Evolutionary conservation across 2,888 invertebrate genomes (phyloP), one percentile per base, ranked within the genome.

Genomic region (Exephanes ischioxanthus): DNA sequence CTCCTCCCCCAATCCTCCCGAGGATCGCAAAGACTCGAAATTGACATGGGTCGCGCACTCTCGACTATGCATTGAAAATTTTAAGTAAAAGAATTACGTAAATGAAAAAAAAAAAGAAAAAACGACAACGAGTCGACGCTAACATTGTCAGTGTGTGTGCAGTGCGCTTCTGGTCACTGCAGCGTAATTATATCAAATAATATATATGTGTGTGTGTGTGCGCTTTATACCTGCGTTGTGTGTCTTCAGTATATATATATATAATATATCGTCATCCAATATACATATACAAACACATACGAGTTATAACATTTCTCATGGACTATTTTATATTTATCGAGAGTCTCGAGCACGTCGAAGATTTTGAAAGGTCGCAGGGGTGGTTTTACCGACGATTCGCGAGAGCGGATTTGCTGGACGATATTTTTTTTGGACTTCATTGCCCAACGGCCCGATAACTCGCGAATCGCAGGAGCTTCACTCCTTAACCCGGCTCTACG

Each of bases 101-200:
- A 71, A 61, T 67, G 9, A 45, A 72, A 58, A 19, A 78, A 63
- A 71, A 67, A 58, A 51, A 33, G 77, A 84, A 80, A 82, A 85
- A 85, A 80, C 83, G 85, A 83, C 85, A 86, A 83, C 83, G 83
- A 83, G 85, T 83, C 85, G 85, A 80, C 85, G 85, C 83, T 89
- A 89, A 91, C 91, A 93, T 93, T 93, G 92, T 93, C 92, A 93
- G 92, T 93, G 88, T 88, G 91, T 93, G 92, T 93, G 93, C 93
- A 93, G 93, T 93, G 91, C 91, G 93, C 93, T 93, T 94, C 90
- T 92, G 91, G 91, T 92, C 92, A 91, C 91, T 91, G 89, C 89
- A 89, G 89, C 90, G 88, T 88, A 90, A 86, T 87, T 85, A 76
- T 85, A 76, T 76, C 75, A 51, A 67, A 19, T 70, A 63, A 61